These are phyloP conservation scores for Dasyprocta punctata DNA, from an alignment of 2,113 vertebrate species.

Conservation along the genomic window DNA sequence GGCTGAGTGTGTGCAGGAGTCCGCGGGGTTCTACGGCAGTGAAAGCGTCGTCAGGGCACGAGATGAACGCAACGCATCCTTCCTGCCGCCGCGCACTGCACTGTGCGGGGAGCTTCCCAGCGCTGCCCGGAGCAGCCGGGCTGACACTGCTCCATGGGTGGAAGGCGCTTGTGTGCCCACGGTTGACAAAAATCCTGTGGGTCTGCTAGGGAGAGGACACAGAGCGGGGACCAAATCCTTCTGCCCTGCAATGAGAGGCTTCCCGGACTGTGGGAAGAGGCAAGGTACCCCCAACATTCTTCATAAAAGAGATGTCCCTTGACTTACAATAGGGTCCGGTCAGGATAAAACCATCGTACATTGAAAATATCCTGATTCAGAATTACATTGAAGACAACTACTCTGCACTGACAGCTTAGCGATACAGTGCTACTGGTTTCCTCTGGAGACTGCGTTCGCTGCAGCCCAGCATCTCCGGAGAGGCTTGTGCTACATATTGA, in stretches of 20 bases:
- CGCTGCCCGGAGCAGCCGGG: background rate
- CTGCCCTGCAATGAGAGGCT: conserved; percentile 36
- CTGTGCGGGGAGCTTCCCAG: background rate
- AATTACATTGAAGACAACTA: too few relatives aligned
- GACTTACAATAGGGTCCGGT: background rate
- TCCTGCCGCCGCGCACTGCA: background rate
- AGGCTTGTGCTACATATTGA: too few relatives aligned
- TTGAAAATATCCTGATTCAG: background rate
- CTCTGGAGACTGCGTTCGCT: background rate
- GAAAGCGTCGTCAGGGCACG: background rate
- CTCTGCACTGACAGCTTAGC: background rate
- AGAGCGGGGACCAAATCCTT: background rate
- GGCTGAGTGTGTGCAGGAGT: conserved; percentile 41
- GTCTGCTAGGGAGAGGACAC: background rate
- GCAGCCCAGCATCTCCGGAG: background rate
- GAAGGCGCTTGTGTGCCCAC: background rate
- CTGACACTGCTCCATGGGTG: background rate
- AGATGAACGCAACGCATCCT: background rate
- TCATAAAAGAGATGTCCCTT: background rate
- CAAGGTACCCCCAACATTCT: conserved; percentile 40
- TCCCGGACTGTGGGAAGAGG: background rate
- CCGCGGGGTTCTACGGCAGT: background rate
- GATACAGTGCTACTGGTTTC: background rate
- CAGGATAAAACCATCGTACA: background rate
- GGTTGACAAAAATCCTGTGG: background rate